phyloP scores from a whole-genome alignment of 1,140 invertebrate genomes.

The Reticulitermes speratus region DNA sequence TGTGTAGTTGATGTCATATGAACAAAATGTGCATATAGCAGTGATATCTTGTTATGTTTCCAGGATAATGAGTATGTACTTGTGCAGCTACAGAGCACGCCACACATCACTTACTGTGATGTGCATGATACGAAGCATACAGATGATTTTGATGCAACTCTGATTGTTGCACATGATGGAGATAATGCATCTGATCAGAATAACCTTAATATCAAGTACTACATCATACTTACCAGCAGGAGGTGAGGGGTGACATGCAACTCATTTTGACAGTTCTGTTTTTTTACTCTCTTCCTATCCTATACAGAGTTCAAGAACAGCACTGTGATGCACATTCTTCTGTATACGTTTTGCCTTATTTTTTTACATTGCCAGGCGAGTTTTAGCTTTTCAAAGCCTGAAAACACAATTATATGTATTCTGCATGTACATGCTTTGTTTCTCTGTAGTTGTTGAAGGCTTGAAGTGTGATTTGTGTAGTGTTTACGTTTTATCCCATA shows the following conservation, averaged over 20 bases:
- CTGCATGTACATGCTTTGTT: background rate
- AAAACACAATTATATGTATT: background rate
- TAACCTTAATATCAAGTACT: slow-evolving; percentile 66
- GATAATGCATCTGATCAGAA: slow-evolving; percentile 48
- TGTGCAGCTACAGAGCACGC: slow-evolving; percentile 59
- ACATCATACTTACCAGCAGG: slow-evolving; percentile 68
- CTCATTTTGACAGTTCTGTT: background rate
- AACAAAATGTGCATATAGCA: no score
- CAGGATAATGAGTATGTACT: slow-evolving; percentile 55
- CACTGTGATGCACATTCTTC: background rate
- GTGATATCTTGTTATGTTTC: background rate
- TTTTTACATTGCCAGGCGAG: no score
- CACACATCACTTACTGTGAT: slow-evolving; percentile 60
- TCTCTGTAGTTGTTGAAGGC: background rate
- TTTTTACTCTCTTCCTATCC: no score
- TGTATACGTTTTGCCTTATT: background rate
- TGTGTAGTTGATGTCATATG: no score
- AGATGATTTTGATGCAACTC: slow-evolving; percentile 68
- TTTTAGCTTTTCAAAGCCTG: background rate
- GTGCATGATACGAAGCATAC: slow-evolving; percentile 61
- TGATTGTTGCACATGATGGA: slow-evolving; percentile 62
- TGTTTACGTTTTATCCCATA: background rate
- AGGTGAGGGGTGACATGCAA: slow-evolving; percentile 43
- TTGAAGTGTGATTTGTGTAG: background rate
- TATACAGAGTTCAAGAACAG: no score